Base-by-base conservation (phyloP, 2,888 invertebrate genomes). In the Zygothrica quintamaculata region DNA sequence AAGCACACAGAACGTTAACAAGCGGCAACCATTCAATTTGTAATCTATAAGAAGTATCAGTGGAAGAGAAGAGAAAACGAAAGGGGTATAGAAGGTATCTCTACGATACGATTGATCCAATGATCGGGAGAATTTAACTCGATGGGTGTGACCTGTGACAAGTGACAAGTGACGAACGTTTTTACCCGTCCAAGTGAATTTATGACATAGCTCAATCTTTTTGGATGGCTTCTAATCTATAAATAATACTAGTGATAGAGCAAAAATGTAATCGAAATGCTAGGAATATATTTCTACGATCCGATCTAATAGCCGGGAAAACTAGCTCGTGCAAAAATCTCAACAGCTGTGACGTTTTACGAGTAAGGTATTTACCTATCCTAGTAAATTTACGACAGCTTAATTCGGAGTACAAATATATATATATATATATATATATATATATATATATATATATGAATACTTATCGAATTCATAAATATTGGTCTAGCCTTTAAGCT, bases 401-500 rank as follows among this genome's bases (percentile, higher is more conserved):
- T n/a, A n/a, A n/a, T n/a, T n/a, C n/a, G n/a, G n/a, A n/a, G n/a
- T n/a, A n/a, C n/a, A n/a, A n/a, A n/a, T n/a, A n/a, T n/a, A n/a
- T n/a, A n/a, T n/a, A n/a, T n/a, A n/a, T n/a, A n/a, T n/a, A n/a
- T n/a, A n/a, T n/a, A n/a, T n/a, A n/a, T n/a, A n/a, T n/a, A n/a
- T 42, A 31, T 57, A 40, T 39, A 25, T 59, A 44, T 44, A 51
- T 52, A 22, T 39, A 52, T 22, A 22, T 5, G 18, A 43, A 51
- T 55, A 50, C 29, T 77, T 73, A 62, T 67, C 50, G 39, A 26
- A 8, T 12, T 46, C 52, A 59, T 61, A 76, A 61, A 76, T 67
- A 55, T 7, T 36, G 15, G 34, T 31, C 42, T 29, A 53, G 47
- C 25, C 48, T 29, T n/a, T 51, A 64, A 59, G 62, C 43, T 25